Conservation (phyloP, 2,797 vertebrate genomes). For the Adrianichthys oophorus region DNA sequence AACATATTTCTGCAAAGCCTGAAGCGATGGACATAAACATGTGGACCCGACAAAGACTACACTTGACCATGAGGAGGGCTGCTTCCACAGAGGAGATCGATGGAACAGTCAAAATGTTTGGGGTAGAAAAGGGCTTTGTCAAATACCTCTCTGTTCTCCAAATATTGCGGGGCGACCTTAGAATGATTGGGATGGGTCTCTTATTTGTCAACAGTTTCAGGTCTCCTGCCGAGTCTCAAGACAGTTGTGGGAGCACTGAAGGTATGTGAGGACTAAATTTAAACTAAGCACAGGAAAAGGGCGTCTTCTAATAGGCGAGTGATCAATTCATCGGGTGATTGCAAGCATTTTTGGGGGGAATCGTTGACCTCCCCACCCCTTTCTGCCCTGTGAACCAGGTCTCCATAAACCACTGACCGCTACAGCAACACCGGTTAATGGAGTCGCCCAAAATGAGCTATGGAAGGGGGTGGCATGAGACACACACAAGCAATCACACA, state of each 20-base stretch:
- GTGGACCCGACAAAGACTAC: too few species aligned
- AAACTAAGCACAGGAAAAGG: slow-evolving; percentile 51
- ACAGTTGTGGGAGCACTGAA: not conserved
- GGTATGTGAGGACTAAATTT: slow-evolving; percentile 51
- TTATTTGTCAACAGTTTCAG: too few species aligned
- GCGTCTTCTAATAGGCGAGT: slow-evolving; percentile 71
- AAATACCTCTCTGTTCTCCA: too few species aligned
- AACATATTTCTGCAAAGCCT: too few species aligned
- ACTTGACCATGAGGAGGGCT: too few species aligned
- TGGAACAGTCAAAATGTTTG: too few species aligned
- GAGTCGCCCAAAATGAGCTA: slow-evolving; percentile 51
- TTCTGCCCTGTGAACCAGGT: slow-evolving; percentile 70
- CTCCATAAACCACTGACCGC: slow-evolving; percentile 72
- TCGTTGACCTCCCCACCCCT: slow-evolving; percentile 69
- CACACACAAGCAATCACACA: slow-evolving; percentile 27
- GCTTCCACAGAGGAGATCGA: too few species aligned
- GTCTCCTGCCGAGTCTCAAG: too few species aligned
- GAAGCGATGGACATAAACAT: too few species aligned
- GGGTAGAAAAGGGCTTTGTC: too few species aligned
- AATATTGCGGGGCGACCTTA: too few species aligned
- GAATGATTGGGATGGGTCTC: too few species aligned
- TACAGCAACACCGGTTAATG: slow-evolving; percentile 47
- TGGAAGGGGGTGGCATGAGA: slow-evolving; percentile 14
- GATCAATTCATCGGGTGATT: slow-evolving; percentile 72
- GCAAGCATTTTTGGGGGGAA: slow-evolving; percentile 61